phyloP scores from a whole-genome alignment of 2,113 vertebrate genomes.

The Caranx ignobilis region DNA sequence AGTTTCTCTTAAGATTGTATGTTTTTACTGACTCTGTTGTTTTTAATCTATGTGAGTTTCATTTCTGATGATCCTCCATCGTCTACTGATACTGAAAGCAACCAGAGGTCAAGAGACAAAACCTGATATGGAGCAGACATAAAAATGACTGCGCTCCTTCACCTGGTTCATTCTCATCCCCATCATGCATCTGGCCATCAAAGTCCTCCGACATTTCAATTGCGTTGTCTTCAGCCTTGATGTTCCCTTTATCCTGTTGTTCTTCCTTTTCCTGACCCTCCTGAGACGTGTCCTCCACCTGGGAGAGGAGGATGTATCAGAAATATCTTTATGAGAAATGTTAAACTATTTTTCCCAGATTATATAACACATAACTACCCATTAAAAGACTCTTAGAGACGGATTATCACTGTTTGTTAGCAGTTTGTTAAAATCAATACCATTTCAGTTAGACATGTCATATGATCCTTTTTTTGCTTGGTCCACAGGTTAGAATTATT shows the following conservation, averaged over 20 bases:
- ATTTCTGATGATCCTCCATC: too few relatives aligned
- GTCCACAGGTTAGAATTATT: too few relatives aligned
- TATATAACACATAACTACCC: too few relatives aligned
- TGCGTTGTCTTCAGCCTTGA: conserved; percentile 94
- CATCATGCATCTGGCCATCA: conserved; percentile 93
- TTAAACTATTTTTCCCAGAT: too few relatives aligned
- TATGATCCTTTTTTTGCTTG: too few relatives aligned
- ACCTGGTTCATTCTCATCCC: conserved; percentile 88
- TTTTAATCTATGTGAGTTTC: too few relatives aligned
- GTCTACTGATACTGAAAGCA: too few relatives aligned
- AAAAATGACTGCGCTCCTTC: not conserved
- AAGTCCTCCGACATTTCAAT: conserved; percentile 99
- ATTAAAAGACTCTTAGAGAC: too few relatives aligned
- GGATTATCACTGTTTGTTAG: too few relatives aligned
- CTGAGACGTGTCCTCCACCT: conserved; percentile 94
- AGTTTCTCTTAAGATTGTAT: not conserved
- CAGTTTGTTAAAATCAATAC: too few relatives aligned
- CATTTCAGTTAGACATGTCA: too few relatives aligned
- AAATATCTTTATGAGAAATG: not conserved
- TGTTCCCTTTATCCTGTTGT: conserved; percentile 88
- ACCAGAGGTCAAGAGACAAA: not conserved
- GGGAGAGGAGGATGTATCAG: conserved; percentile 18
- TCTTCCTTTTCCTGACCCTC: conserved; percentile 93
- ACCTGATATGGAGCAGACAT: not conserved
- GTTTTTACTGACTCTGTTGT: too few relatives aligned